phyloP scores from a whole-genome alignment of 2,888 invertebrate species.

The Julus scandinavius region DNA sequence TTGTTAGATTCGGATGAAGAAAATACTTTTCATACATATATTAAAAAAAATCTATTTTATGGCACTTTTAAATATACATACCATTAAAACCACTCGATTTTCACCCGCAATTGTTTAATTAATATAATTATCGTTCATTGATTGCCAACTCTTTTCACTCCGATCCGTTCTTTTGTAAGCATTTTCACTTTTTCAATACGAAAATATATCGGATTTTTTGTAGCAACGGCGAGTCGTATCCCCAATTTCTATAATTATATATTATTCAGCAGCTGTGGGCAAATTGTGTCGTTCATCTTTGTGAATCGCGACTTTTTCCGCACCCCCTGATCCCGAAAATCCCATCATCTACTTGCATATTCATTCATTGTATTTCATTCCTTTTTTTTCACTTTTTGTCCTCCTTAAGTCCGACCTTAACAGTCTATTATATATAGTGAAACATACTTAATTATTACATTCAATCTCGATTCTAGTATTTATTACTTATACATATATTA shows the following conservation, averaged over 20 bases:
- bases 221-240: not conserved
- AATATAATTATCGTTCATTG: constrained; percentile 24
- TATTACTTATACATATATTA: constrained; percentile 53
- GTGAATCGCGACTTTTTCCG: not conserved
- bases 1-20: constrained; percentile 20
- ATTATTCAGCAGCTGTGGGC: constrained; percentile 22
- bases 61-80: constrained; percentile 36
- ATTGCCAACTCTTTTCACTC: constrained; percentile 25
- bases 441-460: constrained; percentile 49
- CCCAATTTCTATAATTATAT: constrained; percentile 18
- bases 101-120: constrained; percentile 25
- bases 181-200: constrained; percentile 32
- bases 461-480: constrained; percentile 51
- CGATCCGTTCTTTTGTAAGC: constrained; percentile 24
- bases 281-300: constrained; percentile 39
- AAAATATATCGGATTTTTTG: constrained; percentile 40
- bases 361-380: constrained; percentile 42
- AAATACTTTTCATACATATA: constrained; percentile 35
- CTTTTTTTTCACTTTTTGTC: not conserved
- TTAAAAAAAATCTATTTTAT: not conserved
- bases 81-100: constrained; percentile 8
- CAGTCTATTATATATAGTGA: constrained; percentile 45
- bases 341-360: constrained; percentile 41
- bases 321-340: not conserved
- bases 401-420: not conserved